Evolutionary conservation across 2,888 invertebrate genomes (phyloP).

Genomic region (Acanthoscelides obtectus): DNA sequence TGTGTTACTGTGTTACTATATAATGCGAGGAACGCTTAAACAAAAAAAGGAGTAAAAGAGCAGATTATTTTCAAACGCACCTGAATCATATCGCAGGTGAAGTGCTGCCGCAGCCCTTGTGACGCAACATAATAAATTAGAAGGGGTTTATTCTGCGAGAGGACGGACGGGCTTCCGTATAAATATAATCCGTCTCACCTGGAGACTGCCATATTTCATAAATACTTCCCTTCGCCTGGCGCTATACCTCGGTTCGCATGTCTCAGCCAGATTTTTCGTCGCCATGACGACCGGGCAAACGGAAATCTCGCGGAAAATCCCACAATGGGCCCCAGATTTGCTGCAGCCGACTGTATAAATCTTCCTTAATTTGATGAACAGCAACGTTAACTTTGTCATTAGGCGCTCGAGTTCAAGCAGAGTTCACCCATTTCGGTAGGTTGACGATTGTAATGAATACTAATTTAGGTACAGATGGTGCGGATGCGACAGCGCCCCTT

Average conservation of each 20-base stretch:
- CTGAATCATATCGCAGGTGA: too few species aligned
- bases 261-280: not conserved
- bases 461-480: too few species aligned
- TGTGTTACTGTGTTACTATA: too few species aligned
- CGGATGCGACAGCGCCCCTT: too few species aligned
- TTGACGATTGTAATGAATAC: too few species aligned
- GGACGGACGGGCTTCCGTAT: not conserved
- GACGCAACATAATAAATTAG: not conserved
- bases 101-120: not conserved
- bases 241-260: not conserved
- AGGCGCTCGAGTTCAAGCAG: not conserved
- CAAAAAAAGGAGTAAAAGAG: too few species aligned
- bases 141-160: not conserved
- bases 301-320: not conserved
- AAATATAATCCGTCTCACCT: not conserved
- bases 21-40: too few species aligned
- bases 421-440: not conserved
- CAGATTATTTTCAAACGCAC: too few species aligned
- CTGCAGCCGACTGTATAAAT: not conserved
- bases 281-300: not conserved
- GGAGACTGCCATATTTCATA: not conserved
- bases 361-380: not conserved
- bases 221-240: not conserved
- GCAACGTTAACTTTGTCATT: not conserved
- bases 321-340: not conserved